Base-by-base conservation (phyloP, 2,797 vertebrate genomes). In the Gymnothorax javanicus region DNA sequence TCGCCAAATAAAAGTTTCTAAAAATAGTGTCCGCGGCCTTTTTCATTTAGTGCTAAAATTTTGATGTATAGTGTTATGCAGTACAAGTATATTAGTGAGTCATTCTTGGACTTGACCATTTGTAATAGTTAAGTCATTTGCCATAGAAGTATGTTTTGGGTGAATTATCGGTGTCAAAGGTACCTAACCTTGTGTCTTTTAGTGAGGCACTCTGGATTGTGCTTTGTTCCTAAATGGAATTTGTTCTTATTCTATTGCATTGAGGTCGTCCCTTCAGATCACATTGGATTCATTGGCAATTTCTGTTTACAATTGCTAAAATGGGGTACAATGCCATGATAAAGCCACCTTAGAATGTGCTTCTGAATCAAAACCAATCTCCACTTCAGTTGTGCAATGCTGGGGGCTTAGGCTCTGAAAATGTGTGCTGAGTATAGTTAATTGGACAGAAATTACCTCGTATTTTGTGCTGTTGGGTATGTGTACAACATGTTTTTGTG, bases 1-100 rank as follows among this genome's bases (percentile, higher is more conserved):
- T 79, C 23, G 50, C 50, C 50, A 79, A 56, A 79, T 73, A 79
- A 56, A 79, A 3, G 75, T 81, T 82, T 57, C n/a, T 56, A 82
- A 82, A 11, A 57, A 82, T 83, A 58, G 25, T 59, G n/a, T 59
- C 7, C n/a, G 59, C 4, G 56, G 56, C 81, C 81, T 83, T 58
- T 15, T 27, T 17, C 2, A n/a, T 57, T 6, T 12, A 33, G 43
- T 77, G 43, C 73, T 77, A 20, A 52, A 77, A 50, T 13, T 77
- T 5, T 4, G 7, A 6, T 17, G 43, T 50, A 15, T 50, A 17
- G 25, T 75, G 33, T 75, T 75, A 6, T 75, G 33, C 73, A 52
- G 17, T 17, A 0, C 17, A 75, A 75, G 8, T 54, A n/a, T 56
- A 20, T 79, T 79, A 17, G 11, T 1, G 33, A 54, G 3, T 15